Percentiles rank a stretch among this genome's conserved stretches.
Evolutionary conservation across 1,140 invertebrate genomes (phyloP).

Genomic region (Drosophila grimshawi): DNA sequence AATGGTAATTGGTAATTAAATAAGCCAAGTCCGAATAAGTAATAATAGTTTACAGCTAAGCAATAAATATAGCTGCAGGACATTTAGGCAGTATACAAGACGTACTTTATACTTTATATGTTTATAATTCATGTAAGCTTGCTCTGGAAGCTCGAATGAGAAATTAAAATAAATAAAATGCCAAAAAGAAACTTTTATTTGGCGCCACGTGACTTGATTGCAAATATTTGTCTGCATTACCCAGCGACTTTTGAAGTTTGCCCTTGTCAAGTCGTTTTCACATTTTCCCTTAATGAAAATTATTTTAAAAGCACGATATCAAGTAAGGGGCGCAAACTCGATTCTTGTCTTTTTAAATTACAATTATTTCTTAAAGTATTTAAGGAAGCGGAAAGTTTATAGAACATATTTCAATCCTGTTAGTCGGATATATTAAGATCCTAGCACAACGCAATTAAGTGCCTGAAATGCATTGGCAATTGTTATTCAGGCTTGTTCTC

Average conservation of each 20-base stretch:
- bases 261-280: constrained; percentile 5
- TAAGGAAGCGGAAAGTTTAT: not conserved
- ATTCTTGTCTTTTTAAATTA: not conserved
- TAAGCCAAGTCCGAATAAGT: constrained; percentile 3
- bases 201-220: constrained; percentile 46
- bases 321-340: not conserved
- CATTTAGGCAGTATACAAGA: not conserved
- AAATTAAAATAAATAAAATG: constrained; percentile 55
- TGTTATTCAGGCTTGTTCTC: not conserved
- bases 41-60: constrained; percentile 16
- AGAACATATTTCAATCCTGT: not conserved
- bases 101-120: constrained; percentile 2
- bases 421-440: not conserved
- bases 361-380: not conserved
- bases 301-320: constrained; percentile 24
- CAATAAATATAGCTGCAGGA: not conserved
- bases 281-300: constrained; percentile 49
- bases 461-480: not conserved
- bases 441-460: too few relatives aligned
- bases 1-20: constrained; percentile 73
- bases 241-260: constrained; percentile 39
- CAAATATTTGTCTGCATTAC: constrained; percentile 7
- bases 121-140: not conserved
- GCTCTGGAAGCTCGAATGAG: constrained; percentile 14
- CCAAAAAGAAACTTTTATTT: constrained; percentile 32